These are phyloP conservation scores for Ceratina calcarata DNA, from an alignment of 1,140 invertebrate genomes.

Conservation along the genomic window DNA sequence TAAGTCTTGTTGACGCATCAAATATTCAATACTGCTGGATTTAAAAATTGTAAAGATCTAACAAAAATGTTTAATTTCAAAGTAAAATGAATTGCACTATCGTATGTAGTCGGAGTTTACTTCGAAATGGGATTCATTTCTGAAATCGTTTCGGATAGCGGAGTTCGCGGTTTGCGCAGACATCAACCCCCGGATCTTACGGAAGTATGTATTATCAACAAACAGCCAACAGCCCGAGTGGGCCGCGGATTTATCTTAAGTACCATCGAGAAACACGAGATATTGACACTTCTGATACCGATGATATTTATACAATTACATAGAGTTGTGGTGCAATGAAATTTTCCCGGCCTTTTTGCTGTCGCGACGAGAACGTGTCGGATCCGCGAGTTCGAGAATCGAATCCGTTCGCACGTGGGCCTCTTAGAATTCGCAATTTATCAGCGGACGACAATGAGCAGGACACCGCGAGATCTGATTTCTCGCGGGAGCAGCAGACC, in stretches of 20 bases:
- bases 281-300: constrained; percentile 64
- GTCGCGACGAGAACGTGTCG: constrained; percentile 44
- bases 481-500: constrained; percentile 1
- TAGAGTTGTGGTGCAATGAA: constrained; percentile 57
- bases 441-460: not conserved
- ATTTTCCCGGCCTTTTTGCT: constrained; percentile 16
- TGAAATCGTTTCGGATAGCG: not conserved
- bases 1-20: no score
- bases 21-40: no score
- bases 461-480: constrained; percentile 1
- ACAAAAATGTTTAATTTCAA: no score
- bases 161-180: not conserved
- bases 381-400: constrained; percentile 7
- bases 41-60: no score
- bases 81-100: no score
- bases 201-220: constrained; percentile 41
- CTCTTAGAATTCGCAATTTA: not conserved
- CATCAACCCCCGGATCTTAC: constrained; percentile 28
- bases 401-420: not conserved
- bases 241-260: constrained; percentile 53
- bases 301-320: constrained; percentile 65
- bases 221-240: constrained; percentile 39
- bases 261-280: constrained; percentile 68
- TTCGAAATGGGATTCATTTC: no score
- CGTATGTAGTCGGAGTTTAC: no score